Conservation (phyloP, 2,113 vertebrate genomes). For the Rhinogobius similis region DNA sequence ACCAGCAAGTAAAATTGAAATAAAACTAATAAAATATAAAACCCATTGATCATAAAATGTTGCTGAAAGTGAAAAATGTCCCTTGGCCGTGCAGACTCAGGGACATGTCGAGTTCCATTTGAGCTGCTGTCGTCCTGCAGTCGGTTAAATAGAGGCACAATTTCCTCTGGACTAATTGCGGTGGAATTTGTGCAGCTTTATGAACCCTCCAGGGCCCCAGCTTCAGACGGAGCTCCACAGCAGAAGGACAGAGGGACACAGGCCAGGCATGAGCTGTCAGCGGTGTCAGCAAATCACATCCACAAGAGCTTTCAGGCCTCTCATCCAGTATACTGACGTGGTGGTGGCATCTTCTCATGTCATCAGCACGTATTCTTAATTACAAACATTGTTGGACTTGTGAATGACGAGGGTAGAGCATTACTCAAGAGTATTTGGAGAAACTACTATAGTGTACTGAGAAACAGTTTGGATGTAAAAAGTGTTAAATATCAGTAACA, state of each 20-base stretch:
- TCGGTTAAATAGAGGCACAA: conserved; percentile 78
- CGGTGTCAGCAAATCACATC: conserved; percentile 17
- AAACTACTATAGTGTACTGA: too few species aligned
- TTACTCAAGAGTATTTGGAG: too few species aligned
- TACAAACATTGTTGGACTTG: not conserved
- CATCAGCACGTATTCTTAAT: not conserved
- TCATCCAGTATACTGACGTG: too few species aligned
- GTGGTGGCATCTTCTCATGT: not conserved
- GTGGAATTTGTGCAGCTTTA: conserved; percentile 69
- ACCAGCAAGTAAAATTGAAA: too few species aligned
- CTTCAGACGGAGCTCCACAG: conserved; percentile 22
- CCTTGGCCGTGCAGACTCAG: conserved; percentile 53
- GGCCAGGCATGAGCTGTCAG: conserved; percentile 8
- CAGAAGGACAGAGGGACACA: conserved; percentile 23
- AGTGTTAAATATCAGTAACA: too few species aligned
- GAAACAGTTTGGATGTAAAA: too few species aligned
- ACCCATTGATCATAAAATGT: not conserved
- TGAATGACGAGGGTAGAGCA: too few species aligned
- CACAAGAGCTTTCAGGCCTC: not conserved
- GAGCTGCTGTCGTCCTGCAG: conserved; percentile 53
- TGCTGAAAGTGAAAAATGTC: not conserved
- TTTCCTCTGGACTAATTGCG: conserved; percentile 79
- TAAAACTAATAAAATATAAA: not conserved
- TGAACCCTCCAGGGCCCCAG: conserved; percentile 48
- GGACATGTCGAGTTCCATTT: conserved; percentile 57